Evolutionary conservation across 2,888 invertebrate genomes (phyloP).

Genomic region (Aelia acuminata): DNA sequence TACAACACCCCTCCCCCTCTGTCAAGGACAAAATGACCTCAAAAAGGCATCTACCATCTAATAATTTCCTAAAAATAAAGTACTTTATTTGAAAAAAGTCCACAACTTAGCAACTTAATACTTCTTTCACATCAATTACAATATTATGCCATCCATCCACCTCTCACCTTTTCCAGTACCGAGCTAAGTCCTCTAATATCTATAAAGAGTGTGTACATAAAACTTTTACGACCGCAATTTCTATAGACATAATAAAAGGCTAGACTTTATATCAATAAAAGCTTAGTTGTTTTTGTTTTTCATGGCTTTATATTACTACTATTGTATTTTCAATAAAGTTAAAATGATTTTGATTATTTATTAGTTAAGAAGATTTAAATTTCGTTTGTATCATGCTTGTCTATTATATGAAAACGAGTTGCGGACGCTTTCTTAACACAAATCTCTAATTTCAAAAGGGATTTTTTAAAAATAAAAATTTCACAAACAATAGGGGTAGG

Average conservation of each 20-base stretch:
- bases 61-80: not conserved
- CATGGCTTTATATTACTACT: not conserved
- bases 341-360: too few species aligned
- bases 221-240: not conserved
- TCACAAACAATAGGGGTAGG: too few species aligned
- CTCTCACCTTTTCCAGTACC: not conserved
- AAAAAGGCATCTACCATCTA: not conserved
- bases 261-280: not conserved
- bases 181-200: not conserved
- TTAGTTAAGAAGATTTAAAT: too few species aligned
- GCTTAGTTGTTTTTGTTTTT: not conserved
- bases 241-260: not conserved
- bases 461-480: too few species aligned
- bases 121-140: not conserved
- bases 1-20: too few species aligned
- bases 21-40: not conserved
- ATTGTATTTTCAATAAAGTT: too few species aligned
- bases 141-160: not conserved
- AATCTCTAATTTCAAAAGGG: too few species aligned
- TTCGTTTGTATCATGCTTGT: too few species aligned
- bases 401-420: too few species aligned
- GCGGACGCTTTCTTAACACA: too few species aligned
- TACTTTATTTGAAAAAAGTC: not conserved
- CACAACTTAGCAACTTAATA: not conserved
- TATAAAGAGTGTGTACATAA: not conserved